These are phyloP conservation scores for Crematogaster levior DNA, from an alignment of 2,888 invertebrate species.

Conservation along the genomic window DNA sequence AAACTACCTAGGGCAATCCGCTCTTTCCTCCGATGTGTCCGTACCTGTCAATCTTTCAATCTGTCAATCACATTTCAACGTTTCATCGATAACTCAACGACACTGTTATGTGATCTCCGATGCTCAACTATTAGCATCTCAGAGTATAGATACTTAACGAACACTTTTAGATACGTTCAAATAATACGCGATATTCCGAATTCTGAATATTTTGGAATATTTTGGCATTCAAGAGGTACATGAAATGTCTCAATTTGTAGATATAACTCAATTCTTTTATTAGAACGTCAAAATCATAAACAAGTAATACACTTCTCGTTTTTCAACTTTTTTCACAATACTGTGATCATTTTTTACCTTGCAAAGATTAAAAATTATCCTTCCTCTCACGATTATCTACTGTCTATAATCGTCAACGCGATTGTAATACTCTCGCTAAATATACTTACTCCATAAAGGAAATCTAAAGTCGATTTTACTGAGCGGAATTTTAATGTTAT, in stretches of 20 bases:
- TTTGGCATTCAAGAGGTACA: no score
- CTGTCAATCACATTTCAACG: slow-evolving; percentile 1
- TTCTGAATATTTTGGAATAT: neutral
- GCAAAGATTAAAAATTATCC: slow-evolving; percentile 5
- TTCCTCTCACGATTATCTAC: neutral
- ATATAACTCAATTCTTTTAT: neutral
- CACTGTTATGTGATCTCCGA: neutral
- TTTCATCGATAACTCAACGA: neutral
- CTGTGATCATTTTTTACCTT: slow-evolving; percentile 27
- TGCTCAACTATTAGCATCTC: neutral
- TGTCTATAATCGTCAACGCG: slow-evolving; percentile 2
- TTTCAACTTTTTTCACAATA: slow-evolving; percentile 22
- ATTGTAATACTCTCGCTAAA: neutral
- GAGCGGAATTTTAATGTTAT: slow-evolving; percentile 15
- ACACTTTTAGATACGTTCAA: neutral
- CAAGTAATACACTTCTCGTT: neutral
- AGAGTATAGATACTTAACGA: neutral
- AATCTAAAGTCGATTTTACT: slow-evolving; percentile 4
- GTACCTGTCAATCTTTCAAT: slow-evolving; percentile 32
- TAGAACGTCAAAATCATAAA: neutral
- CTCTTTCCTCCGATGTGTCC: slow-evolving; percentile 28
- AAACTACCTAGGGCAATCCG: neutral
- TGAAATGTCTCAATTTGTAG: neutral
- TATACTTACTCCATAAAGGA: neutral
- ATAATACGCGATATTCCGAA: neutral